A percentile compares a stretch with the other conserved stretches of the same genome.
phyloP scores from a whole-genome alignment of 64 coral and sea anemone species.

The Cladopsammia gracilis region DNA sequence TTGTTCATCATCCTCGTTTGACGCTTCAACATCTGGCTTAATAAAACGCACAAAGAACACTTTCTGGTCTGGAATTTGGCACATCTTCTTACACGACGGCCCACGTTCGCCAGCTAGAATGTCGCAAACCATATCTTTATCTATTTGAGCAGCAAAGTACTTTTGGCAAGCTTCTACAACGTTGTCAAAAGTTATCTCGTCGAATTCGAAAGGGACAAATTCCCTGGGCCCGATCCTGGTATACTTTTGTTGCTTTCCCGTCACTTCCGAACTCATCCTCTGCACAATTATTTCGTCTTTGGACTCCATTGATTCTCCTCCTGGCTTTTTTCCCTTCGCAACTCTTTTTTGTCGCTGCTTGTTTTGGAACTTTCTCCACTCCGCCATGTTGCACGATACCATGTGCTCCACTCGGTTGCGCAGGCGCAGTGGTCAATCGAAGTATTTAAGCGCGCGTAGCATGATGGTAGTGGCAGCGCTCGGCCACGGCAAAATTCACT shows the following conservation, averaged over 20 bases:
- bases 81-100: slow-evolving; percentile 56
- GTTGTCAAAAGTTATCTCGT: slow-evolving; percentile 43
- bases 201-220: slow-evolving; percentile 53
- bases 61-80: slow-evolving; percentile 70
- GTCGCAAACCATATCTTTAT: slow-evolving; percentile 64
- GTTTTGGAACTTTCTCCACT: slow-evolving; percentile 36
- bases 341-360: slow-evolving; percentile 45
- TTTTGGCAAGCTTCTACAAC: slow-evolving; percentile 50
- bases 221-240: slow-evolving; percentile 35
- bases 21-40: background rate
- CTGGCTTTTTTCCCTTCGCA: slow-evolving; percentile 4
- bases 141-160: slow-evolving; percentile 37
- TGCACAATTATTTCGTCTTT: slow-evolving; percentile 54
- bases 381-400: slow-evolving; percentile 32
- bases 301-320: background rate
- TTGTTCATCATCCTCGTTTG: background rate
- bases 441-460: too few relatives aligned
- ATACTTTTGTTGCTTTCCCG: slow-evolving; percentile 70
- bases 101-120: slow-evolving; percentile 69
- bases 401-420: background rate
- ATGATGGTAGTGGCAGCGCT: too few relatives aligned
- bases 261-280: slow-evolving; percentile 36
- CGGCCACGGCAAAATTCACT: too few relatives aligned
- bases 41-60: slow-evolving; percentile 64
- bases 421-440: too few relatives aligned